These are phyloP conservation scores for Crenuchus spilurus DNA, from an alignment of 2,797 vertebrate species.

Conservation along the genomic window DNA sequence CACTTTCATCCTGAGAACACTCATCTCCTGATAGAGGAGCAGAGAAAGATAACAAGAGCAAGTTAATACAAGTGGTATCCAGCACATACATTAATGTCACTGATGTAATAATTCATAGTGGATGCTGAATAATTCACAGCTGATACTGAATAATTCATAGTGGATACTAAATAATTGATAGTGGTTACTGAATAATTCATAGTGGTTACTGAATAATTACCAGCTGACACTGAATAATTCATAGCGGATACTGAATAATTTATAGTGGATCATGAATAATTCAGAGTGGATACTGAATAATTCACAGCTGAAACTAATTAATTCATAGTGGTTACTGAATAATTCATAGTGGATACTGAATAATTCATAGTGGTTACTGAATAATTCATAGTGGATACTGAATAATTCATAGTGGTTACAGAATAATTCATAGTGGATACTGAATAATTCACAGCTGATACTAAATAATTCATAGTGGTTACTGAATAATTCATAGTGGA, in stretches of 20 bases:
- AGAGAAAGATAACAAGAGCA: neutral
- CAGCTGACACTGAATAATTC: no score
- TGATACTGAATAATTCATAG: no score
- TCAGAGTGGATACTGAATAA: neutral
- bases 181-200: neutral
- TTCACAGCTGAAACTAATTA: no score
- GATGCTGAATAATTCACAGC: no score
- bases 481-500: no score
- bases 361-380: neutral
- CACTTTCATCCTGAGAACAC: conserved; percentile 86
- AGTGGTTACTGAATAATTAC: neutral
- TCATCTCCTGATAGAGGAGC: conserved; percentile 74
- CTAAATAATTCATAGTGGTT: no score
- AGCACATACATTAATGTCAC: no score
- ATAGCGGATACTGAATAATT: neutral
- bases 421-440: neutral
- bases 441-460: neutral
- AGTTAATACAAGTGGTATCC: neutral
- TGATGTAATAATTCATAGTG: no score
- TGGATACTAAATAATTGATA: neutral
- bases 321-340: neutral
- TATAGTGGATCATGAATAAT: neutral
- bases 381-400: neutral
- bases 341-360: neutral
- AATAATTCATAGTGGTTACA: neutral